Evolutionary conservation across 2,888 invertebrate species (phyloP), one percentile per base, ranked within the genome.

Genomic region (Nomada ruficornis): DNA sequence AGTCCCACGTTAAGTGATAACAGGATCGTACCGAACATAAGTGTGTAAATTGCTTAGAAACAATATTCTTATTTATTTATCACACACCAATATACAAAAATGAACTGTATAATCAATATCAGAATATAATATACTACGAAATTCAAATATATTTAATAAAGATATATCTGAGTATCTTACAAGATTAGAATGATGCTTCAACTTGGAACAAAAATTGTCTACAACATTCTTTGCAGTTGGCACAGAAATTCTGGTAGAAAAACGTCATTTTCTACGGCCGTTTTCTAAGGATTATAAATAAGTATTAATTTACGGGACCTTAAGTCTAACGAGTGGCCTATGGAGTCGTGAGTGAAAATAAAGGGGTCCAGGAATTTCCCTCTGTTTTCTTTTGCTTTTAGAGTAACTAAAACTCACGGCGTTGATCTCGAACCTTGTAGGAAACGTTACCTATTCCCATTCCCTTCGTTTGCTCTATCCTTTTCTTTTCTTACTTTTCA

Each of bases 21-120:
- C 18, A 71, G 71, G 79, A 62, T 54, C 29, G 18, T 26, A 69
- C 44, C 64, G 69, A 79, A 54, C 47, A 63, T 52, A 70, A 77
- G 65, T 77, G 54, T 80, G 9, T 68, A 76, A 82, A 87, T 93
- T 93, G 91, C 92, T 93, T 94, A 93, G 89, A 94, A 94, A 94
- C 93, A 93, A 94, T 93, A 93, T 93, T 91, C 92, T 93, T 93
- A 93, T 94, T 93, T 93, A 94, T 94, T 93, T 92, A 93, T 94
- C 94, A 93, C 94, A 94, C 94, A 94, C 94, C 94, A 93, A 93
- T 93, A 93, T 93, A 94, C 94, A 94, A 94, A 94, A 93, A 94
- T 92, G 92, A 93, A 93, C 91, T 91, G 92, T 93, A 93, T 88
- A 88, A 88, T 93, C 93, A 93, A 93, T 93, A 93, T 93, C 92